Evolutionary conservation across 2,888 invertebrate genomes (phyloP).

Genomic region (Uropetala carovei): DNA sequence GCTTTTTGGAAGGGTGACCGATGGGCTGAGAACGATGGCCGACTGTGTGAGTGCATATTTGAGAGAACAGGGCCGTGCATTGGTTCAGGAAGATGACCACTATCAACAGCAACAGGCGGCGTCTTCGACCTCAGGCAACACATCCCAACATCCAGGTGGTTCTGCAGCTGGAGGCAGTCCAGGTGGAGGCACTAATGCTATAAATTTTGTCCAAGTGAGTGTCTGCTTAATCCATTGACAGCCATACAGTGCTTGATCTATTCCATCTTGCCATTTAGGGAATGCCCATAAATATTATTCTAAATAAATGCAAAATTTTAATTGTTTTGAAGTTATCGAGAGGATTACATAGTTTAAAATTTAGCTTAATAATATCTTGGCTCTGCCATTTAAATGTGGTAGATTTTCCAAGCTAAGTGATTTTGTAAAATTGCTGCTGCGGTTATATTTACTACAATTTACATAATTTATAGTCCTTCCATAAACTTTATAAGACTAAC

Average conservation of each 20-base stretch:
- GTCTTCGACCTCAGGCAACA: not conserved
- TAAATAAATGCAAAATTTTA: too few relatives aligned
- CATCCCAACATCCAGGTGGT: constrained; percentile 23
- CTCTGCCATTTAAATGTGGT: too few relatives aligned
- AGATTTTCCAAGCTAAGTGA: too few relatives aligned
- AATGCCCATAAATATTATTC: too few relatives aligned
- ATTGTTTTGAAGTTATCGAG: too few relatives aligned
- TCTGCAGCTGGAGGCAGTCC: constrained; percentile 68
- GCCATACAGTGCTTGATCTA: constrained; percentile 7
- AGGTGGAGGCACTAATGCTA: constrained; percentile 89
- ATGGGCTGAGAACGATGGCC: constrained; percentile 96
- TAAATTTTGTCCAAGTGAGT: constrained; percentile 91
- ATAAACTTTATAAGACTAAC: too few relatives aligned
- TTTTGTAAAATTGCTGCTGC: too few relatives aligned
- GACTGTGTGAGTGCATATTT: constrained; percentile 97
- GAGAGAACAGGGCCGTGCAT: constrained; percentile 95
- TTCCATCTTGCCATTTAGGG: not conserved
- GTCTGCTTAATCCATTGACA: constrained; percentile 59
- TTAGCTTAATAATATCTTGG: too few relatives aligned
- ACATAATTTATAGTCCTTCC: too few relatives aligned
- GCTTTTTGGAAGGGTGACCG: constrained; percentile 92
- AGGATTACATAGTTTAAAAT: too few relatives aligned
- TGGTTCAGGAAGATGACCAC: constrained; percentile 94
- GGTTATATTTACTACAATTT: too few relatives aligned
- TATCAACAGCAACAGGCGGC: constrained; percentile 48